Percentiles rank a stretch among this genome's conserved stretches.
Evolutionary conservation across 2,797 vertebrate species (phyloP).

Genomic region (Trachurus trachurus): DNA sequence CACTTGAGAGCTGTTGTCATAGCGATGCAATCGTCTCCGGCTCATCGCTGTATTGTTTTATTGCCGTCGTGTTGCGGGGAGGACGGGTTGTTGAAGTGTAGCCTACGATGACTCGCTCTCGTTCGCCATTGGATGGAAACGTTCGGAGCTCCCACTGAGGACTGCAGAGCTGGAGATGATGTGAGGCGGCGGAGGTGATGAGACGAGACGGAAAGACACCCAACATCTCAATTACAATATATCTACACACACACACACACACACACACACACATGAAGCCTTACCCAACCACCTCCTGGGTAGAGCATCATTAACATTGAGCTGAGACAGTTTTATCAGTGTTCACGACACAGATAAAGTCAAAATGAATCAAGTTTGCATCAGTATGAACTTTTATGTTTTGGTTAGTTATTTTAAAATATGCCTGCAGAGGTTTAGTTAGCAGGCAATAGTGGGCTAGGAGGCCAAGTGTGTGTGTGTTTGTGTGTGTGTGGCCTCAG

Average conservation of each 20-base stretch:
- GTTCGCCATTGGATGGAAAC: neutral
- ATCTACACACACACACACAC: neutral
- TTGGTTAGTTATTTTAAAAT: neutral
- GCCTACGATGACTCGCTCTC: neutral
- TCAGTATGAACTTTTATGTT: neutral
- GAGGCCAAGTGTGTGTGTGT: conserved; percentile 4
- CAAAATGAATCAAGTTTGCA: neutral
- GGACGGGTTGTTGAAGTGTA: neutral
- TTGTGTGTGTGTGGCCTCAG: neutral
- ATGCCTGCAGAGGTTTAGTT: neutral
- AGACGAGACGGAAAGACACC: neutral
- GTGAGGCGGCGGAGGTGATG: neutral
- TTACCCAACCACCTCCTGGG: neutral
- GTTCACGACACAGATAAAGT: neutral
- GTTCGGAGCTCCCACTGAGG: too few species aligned
- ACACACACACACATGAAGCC: neutral
- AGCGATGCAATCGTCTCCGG: conserved; percentile 23
- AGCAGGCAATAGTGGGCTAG: neutral
- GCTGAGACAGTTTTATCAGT: neutral
- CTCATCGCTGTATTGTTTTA: conserved; percentile 19
- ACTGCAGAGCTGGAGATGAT: neutral
- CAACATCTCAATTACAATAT: neutral
- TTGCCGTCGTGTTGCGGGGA: conserved; percentile 13
- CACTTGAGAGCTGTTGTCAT: conserved; percentile 55
- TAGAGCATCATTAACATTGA: too few species aligned